Evolutionary conservation across 2,888 invertebrate species (phyloP), one percentile per base, ranked within the genome.

Genomic region (Aphodius sticticus): DNA sequence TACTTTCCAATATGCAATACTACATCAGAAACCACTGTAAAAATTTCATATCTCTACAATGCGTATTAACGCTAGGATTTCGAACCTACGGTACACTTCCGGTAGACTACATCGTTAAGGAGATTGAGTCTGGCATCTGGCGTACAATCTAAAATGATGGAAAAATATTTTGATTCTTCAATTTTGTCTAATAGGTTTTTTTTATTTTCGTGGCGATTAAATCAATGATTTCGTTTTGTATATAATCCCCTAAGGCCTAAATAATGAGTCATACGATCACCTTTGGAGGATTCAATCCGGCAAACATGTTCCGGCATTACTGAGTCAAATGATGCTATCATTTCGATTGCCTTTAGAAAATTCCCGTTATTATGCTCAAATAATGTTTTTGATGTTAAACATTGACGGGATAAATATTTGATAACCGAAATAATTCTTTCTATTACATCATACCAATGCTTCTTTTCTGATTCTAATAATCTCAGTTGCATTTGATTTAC

Each of bases 401-500:
- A 80, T 53, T 83, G 83, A 69, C 69, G 71, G 16, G 81, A 81
- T 81, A 80, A 81, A 75, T 80, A 81, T 53, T 81, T 77, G 15
- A 81, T 81, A 71, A 82, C n/a, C n/a, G n/a, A n/a, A n/a, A n/a
- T n/a, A n/a, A n/a, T n/a, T n/a, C n/a, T n/a, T n/a, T n/a, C n/a
- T n/a, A n/a, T n/a, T n/a, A n/a, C n/a, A n/a, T n/a, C n/a, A n/a
- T n/a, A 38, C 77, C 80, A 82, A 71, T 80, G 72, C 37, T 81
- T 81, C 79, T 79, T 78, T 78, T 80, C 77, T 53, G 70, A 70
- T 16, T 79, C 80, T 71, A 79, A 79, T 53, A 74, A 69, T 77
- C 79, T 70, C 77, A 81, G 77, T 70, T 80, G 76, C 76, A 76
- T 76, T 37, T 79, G 77, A 79, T 81, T 81, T 74, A 80, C 77